Evolutionary conservation across 1,140 invertebrate species (phyloP), one percentile per base, ranked within the genome.

Genomic region (Drosophila murphyi): DNA sequence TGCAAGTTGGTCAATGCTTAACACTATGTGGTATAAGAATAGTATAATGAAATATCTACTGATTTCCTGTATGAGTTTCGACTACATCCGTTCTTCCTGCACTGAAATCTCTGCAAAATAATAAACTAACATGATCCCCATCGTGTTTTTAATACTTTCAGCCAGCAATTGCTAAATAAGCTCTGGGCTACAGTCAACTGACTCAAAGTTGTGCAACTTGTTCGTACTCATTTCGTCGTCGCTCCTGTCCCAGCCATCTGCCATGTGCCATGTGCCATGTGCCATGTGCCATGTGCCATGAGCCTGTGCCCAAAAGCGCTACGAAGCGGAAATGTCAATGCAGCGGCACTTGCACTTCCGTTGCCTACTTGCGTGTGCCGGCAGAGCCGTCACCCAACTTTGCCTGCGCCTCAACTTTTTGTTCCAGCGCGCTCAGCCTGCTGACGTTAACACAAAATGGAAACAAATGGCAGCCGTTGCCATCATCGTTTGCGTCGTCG

Each of bases 381-480:
- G 69, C 78, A 71, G 39, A 55, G 55, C 56, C 74, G 68, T 70
- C 50, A 63, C 60, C 68, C 47, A 80, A 85, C 78, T 85, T 85
- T 86, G 69, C 78, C 82, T 65, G 43, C 54, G 72, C 62, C 48
- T 69, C 63, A 35, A 51, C 56, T 52, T 86, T 88, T 87, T 88
- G 80, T 82, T 88, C 80, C 80, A 80, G 67, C 56, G 83, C 67
- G 67, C 62, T 89, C 76, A 69, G 76, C 73, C 85, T 88, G 83
- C 83, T 88, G 83, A 88, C 80, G 83, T 80, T 89, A 76, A 87
- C 83, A 83, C 77, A 88, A 88, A 88, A 88, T 88, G 85, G 83
- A 89, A 88, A 88, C 83, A 88, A 88, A 88, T 88, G 83, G 80
- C 76, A 78, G 70, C 65, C 79, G 67, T 55, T 63, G 75, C 47